Base-by-base conservation (phyloP, 2,888 invertebrate genomes). In the Eristalis tenax region DNA sequence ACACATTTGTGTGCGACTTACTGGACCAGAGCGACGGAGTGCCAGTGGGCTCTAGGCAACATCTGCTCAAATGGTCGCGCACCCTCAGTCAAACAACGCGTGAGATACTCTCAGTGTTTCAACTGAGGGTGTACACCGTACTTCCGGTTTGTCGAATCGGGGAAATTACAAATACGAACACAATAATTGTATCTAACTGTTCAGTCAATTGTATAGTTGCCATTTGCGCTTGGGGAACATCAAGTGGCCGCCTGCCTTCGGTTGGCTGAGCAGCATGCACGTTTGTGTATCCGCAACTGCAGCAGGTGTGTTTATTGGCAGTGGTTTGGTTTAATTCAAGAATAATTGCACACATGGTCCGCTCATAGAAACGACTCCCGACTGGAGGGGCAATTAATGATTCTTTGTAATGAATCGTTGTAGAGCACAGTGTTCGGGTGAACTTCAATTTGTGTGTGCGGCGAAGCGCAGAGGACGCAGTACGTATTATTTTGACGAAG, bases 301-400 rank as follows among this genome's bases (percentile, higher is more conserved):
- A 74, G 74, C 85, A 86, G 85, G 85, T 86, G 85, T 65, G 77
- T 69, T 59, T 26, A 59, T 18, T 63, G 59, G 22, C 50, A 28
- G 69, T 43, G 64, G 59, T 78, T 64, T 32, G 50, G 23, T 74
- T 82, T 77, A 85, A 85, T 85, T 82, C 77, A 23, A 74, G 73
- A 78, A 78, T 86, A 86, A 86, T 86, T 85, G 81, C 50, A 50
- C 69, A 77, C 59, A 77, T 40, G 73, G 23, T 73, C 69, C 74
- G 82, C 73, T 74, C 74, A 76, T 38, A 65, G 64, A 26, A 56
- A 18, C 13, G 50, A 28, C 2, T 1, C 26, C n/a, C 4, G 26
- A 26, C 32, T 50, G 26, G 56, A 38, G n/a, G 23, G 43, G 64
- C 15, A 69, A 61, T 77, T 63, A 77, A 77, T 79, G 64, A 65